A percentile compares a stretch with the other conserved stretches of the same genome.
Conservation (phyloP, 2,113 vertebrate species). For the Colinus virginianus region DNA sequence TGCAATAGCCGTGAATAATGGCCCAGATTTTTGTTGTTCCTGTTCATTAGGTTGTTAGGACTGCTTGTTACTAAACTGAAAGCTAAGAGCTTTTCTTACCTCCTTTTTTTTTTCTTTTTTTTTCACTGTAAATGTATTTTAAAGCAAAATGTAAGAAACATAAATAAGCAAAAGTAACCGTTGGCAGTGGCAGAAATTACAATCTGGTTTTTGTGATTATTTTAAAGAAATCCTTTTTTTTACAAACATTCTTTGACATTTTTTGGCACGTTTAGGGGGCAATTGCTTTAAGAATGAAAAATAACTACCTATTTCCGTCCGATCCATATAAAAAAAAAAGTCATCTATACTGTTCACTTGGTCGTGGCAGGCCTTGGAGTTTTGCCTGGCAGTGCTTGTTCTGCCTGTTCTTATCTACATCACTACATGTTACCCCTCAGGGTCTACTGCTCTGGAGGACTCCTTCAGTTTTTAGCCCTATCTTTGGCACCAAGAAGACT, state of each 20-base stretch:
- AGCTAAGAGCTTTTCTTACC: neutral
- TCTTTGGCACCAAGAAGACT: neutral
- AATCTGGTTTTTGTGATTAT: neutral
- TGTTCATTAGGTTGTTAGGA: conserved; percentile 2
- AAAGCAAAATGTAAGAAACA: neutral
- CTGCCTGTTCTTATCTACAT: neutral
- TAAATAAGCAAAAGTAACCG: neutral
- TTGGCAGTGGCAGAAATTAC: neutral
- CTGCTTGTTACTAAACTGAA: neutral
- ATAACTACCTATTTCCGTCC: neutral
- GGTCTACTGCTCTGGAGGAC: neutral
- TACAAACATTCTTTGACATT: neutral
- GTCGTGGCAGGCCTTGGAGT: neutral
- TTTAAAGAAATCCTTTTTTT: neutral
- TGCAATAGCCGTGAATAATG: neutral
- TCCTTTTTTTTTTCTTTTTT: neutral
- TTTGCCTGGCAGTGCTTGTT: neutral
- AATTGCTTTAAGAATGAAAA: neutral
- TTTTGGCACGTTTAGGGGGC: neutral
- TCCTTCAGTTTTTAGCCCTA: neutral
- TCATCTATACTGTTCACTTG: neutral
- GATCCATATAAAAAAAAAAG: neutral
- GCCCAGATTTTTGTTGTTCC: neutral
- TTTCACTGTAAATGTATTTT: neutral
- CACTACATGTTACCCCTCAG: neutral